Base-by-base conservation (phyloP, 2,113 vertebrate genomes). In the Tinamus guttatus region DNA sequence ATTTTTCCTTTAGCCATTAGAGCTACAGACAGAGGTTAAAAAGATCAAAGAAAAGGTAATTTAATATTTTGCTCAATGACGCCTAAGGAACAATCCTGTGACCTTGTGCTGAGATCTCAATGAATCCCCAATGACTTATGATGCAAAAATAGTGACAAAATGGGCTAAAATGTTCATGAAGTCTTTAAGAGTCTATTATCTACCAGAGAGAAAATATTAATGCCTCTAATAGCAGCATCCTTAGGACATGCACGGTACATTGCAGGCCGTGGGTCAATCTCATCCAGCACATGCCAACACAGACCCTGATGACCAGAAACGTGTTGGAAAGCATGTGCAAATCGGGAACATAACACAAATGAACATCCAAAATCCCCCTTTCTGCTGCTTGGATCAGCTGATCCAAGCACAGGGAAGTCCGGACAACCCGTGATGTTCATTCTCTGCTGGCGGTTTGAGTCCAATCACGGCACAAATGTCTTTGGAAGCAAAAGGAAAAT, bases 11-110 rank as follows among this genome's bases (percentile, higher is more conserved):
- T 77, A 91, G 74, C 49, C 41, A 65, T 27, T 45, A 92, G 58
- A 87, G 58, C 58, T 40, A 58, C 7, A 91, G 64, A 71, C 59
- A 83, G 76, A 93, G 80, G 69, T 90, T 79, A 88, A 51, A 74
- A 86, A 88, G 82, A 86, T 52, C 73, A 86, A 96, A 36, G 40
- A 80, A 89, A 93, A 93, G 58, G 47, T 93, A 91, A 95, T 93
- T 90, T 73, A 91, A 84, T 86, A 93, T 83, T 86, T 92, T 70
- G 82, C 43, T 81, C 85, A 94, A 7, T 79, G 85, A 81, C 0
- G 9, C 54, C 71, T 80, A 63, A 3, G 13, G 84, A 93, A 74
- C 69, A 82, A 87, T 93, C 76, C 41, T 56, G 63, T 81, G 85
- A 85, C 88, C 60, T 49, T 40, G 8, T 73, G 80, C 73, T 19